phyloP scores from a whole-genome alignment of 2,797 vertebrate genomes.

The Phrynocephalus vlangalii region DNA sequence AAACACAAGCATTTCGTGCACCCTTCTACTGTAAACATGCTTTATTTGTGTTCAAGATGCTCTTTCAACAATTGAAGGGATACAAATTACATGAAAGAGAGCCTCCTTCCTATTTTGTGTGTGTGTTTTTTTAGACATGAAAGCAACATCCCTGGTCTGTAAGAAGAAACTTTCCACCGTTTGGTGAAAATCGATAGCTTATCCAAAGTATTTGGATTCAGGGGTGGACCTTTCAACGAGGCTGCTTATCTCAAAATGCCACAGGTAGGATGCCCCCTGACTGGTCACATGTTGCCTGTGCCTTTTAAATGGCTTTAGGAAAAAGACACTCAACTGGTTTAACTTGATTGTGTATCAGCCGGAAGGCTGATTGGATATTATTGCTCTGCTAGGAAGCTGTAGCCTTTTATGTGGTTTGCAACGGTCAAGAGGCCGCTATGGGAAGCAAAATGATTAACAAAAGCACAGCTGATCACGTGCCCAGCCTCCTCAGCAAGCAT shows the following conservation, averaged over 20 bases:
- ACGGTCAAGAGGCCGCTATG: constrained; percentile 7
- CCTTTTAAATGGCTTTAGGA: background rate
- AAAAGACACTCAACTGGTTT: background rate
- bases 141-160: no score
- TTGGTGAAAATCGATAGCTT: no score
- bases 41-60: no score
- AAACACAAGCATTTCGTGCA: no score
- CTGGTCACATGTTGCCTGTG: background rate
- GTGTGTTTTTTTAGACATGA: no score
- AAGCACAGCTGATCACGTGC: constrained; percentile 3
- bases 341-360: background rate
- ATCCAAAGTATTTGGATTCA: background rate
- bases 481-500: constrained; percentile 11
- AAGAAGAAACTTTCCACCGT: no score
- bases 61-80: no score
- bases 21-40: no score
- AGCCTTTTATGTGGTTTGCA: background rate
- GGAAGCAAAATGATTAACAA: constrained; percentile 23
- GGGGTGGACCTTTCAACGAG: background rate
- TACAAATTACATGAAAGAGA: no score
- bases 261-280: background rate
- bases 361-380: background rate
- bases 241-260: background rate
- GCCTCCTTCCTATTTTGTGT: no score
- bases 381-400: background rate